Base-by-base conservation (phyloP, 2,888 invertebrate genomes). In the Graphium colonna region DNA sequence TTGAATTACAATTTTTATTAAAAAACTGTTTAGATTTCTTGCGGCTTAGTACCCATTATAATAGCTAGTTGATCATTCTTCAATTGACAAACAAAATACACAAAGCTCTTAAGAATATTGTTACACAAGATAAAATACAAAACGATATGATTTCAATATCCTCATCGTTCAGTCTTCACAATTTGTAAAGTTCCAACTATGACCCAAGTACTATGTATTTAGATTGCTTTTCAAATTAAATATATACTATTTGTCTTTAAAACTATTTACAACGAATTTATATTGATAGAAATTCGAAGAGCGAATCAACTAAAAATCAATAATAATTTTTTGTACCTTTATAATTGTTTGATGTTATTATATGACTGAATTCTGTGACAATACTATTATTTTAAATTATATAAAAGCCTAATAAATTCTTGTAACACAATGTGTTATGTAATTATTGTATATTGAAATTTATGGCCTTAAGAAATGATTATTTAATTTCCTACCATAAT, bases 91-190 rank as follows among this genome's bases (percentile, higher is more conserved):
- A 15, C 44, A 54, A n/a, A n/a, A n/a, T 75, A 77, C 80, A 78
- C 76, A 70, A 79, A 82, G 81, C 79, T 78, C 84, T 79, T 84
- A 82, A 73, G 65, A 79, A 80, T 71, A 74, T 71, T 76, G 76
- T 80, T 82, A 83, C 77, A 77, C 73, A 82, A 83, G 2, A 68
- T 82, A 83, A 82, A 80, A 78, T 86, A 88, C 82, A 87, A 86
- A 89, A 88, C 82, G 85, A 89, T 88, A 88, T 88, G 87, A 86
- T 82, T 83, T 83, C 76, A 78, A 78, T 82, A 79, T 81, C 82
- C 80, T 81, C 75, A 80, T 85, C 85, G 71, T 80, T 89, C 88
- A 89, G 88, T 89, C 88, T 89, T 89, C 80, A 76, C 79, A 81
- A 79, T 83, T 84, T 83, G 77, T 81, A 81, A 78, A 82, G 78